These are phyloP conservation scores for Stomatorhinus walkeri DNA, from an alignment of 2,797 vertebrate genomes.

Conservation along the genomic window DNA sequence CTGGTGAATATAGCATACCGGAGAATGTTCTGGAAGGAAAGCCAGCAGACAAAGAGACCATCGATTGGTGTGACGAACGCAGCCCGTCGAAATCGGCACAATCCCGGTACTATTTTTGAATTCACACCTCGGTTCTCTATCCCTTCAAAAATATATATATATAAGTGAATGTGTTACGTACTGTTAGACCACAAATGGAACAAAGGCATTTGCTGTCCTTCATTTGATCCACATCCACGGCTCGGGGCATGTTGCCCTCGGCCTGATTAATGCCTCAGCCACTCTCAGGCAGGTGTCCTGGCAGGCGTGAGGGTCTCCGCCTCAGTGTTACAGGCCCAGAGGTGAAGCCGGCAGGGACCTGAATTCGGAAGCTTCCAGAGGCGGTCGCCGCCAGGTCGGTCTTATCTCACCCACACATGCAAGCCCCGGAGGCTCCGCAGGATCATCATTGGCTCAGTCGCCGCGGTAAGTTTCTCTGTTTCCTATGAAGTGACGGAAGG, in stretches of 20 bases:
- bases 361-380: background rate
- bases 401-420: slow-evolving; percentile 15
- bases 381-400: background rate
- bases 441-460: background rate
- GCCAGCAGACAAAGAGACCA: background rate
- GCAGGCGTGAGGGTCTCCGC: background rate
- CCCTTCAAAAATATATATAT: background rate
- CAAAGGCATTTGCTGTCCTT: background rate
- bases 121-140: background rate
- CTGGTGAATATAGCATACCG: background rate
- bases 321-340: background rate
- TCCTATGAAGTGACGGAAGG: background rate
- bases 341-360: background rate
- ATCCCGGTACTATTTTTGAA: background rate
- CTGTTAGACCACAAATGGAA: background rate
- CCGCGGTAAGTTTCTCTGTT: background rate
- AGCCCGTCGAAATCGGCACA: background rate
- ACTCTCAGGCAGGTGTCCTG: background rate
- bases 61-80: background rate
- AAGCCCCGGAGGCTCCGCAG: background rate
- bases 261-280: slow-evolving; percentile 3
- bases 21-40: background rate
- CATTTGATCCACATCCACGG: background rate
- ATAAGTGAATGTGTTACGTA: background rate
- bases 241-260: background rate